Conservation (phyloP, 1,140 invertebrate species). For the Ostrea denselamellosa region DNA sequence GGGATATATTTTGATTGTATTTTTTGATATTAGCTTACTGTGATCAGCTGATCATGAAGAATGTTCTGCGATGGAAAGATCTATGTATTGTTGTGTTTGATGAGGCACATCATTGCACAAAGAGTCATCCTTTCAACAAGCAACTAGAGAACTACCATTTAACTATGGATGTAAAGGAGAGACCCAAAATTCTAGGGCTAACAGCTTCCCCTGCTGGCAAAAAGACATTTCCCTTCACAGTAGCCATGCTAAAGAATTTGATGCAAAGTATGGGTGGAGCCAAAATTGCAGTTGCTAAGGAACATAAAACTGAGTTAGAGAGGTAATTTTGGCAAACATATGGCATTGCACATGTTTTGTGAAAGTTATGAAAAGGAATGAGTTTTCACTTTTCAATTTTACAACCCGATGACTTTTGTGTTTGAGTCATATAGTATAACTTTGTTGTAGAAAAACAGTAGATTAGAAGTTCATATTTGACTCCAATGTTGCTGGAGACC, state of each 20-base stretch:
- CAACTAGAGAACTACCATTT: conserved; percentile 61
- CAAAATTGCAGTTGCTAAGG: conserved; percentile 64
- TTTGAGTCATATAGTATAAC: no score
- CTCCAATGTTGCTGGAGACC: no score
- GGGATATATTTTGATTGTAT: no score
- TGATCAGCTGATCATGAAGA: conserved; percentile 66
- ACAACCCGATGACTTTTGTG: no score
- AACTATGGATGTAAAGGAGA: not conserved
- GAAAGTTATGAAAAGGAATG: no score
- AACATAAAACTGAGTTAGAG: conserved; percentile 42
- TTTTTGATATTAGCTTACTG: conserved; percentile 67
- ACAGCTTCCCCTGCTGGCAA: conserved; percentile 75
- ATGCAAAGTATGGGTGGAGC: conserved; percentile 67
- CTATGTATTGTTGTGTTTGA: conserved; percentile 73
- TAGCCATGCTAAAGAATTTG: conserved; percentile 65
- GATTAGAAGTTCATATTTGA: no score
- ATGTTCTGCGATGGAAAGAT: conserved; percentile 70
- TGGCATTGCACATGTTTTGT: no score
- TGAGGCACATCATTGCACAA: conserved; percentile 75
- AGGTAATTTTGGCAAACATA: not conserved
- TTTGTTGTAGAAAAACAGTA: no score
- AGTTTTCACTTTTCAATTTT: no score
- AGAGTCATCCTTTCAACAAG: conserved; percentile 70
- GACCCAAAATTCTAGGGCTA: conserved; percentile 69
- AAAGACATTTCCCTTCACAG: conserved; percentile 61